Evolutionary conservation across 1,140 invertebrate genomes (phyloP).

Genomic region (Xylocopa sonorina): DNA sequence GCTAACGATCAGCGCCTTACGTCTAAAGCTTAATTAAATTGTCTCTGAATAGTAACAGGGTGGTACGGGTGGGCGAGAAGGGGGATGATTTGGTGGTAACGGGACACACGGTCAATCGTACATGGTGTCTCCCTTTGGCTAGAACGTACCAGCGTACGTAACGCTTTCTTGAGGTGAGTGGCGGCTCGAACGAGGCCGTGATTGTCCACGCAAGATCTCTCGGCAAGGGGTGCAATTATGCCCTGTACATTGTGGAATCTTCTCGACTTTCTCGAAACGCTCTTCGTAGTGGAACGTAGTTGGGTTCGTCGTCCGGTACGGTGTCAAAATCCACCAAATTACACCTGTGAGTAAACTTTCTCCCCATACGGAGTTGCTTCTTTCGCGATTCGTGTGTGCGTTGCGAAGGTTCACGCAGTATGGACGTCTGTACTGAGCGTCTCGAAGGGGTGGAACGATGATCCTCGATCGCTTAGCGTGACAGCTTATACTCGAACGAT

Average conservation of each 20-base stretch:
- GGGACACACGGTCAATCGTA: conserved; percentile 29
- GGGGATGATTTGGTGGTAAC: conserved; percentile 37
- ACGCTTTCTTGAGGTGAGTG: neutral
- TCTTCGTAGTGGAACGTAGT: neutral
- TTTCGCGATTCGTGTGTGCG: too few species aligned
- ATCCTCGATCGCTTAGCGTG: too few species aligned
- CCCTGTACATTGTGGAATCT: conserved; percentile 6
- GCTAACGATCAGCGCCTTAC: conserved; percentile 75
- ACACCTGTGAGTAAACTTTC: too few species aligned
- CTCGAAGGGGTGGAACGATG: too few species aligned
- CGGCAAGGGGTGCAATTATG: conserved; percentile 16
- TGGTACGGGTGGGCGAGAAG: neutral
- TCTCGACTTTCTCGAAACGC: conserved; percentile 16
- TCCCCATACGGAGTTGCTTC: too few species aligned
- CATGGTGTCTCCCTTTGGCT: conserved; percentile 6
- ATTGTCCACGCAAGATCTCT: conserved; percentile 11
- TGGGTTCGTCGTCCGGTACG: too few species aligned
- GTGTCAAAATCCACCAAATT: too few species aligned
- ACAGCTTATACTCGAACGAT: too few species aligned
- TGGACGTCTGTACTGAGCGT: too few species aligned
- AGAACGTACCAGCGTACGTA: neutral
- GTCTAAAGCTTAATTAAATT: conserved; percentile 73
- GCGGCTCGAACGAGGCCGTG: neutral
- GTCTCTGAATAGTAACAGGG: conserved; percentile 7
- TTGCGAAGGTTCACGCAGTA: too few species aligned